Base-by-base conservation (phyloP, 2,888 invertebrate species). In the Rapana venosa region DNA sequence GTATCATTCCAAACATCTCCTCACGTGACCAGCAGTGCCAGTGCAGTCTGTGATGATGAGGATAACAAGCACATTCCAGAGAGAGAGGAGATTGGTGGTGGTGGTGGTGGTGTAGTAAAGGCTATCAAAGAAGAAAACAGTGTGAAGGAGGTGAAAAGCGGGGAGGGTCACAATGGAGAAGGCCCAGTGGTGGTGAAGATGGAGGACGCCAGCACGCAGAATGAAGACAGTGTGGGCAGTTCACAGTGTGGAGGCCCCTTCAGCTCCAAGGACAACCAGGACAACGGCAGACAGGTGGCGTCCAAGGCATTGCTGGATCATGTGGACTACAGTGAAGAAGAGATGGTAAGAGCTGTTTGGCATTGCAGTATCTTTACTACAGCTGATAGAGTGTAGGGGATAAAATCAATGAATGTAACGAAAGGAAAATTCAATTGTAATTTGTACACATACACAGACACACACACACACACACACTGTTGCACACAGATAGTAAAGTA, bases 251-350 rank as follows among this genome's bases (percentile, higher is more conserved):
- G n/a, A 11, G 79, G 11, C 32, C 0, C 26, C 47, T 36, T 26
- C 15, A 5, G 26, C 5, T 6, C 81, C 22, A 26, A 36, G 26
- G 5, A 22, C 1, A 32, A 13, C 1, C 77, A 32, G 77, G 77
- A 79, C 20, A 13, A 79, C 11, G 81, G 47, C 26, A 5, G 79
- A 8, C 36, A 47, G 1, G 22, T 5, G 26, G 22, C 22, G 22
- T 86, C n/a, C 86, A 86, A 30, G 30, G 85, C 85, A 20, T 58
- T 89, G 70, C 13, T 89, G 70, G 89, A 89, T 26, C 89, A 85
- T 36, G 74, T 26, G 20, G 66, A 32, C 17, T 85, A 89, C 32
- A 89, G 85, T 56, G 74, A 35, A 22, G 86, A 86, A 22, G 86
- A 86, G 32, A 86, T 86, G 86, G 86, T 86, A 35, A 86, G 86